phyloP scores from a whole-genome alignment of 1,140 invertebrate genomes.

The Danaus melanippus region DNA sequence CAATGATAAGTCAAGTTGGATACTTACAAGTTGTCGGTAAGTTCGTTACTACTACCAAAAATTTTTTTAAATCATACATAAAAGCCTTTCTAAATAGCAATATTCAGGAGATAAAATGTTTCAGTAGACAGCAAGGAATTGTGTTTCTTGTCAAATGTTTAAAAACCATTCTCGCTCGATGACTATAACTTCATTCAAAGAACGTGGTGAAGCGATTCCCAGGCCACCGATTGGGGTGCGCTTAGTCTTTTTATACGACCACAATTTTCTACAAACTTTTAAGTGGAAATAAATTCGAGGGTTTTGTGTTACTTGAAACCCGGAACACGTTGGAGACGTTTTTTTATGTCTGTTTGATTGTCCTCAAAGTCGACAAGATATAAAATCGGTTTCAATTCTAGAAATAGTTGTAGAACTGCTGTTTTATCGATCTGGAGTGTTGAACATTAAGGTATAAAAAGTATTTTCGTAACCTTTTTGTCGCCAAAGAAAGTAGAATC shows the following conservation, averaged over 20 bases:
- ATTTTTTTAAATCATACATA: not conserved
- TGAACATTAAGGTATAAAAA: too few relatives aligned
- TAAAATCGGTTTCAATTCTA: too few relatives aligned
- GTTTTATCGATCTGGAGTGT: too few relatives aligned
- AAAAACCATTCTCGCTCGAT: conserved; percentile 6
- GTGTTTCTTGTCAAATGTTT: too few relatives aligned
- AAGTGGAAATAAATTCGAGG: conserved; percentile 45
- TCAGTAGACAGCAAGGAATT: too few relatives aligned
- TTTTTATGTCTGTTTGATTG: conserved; percentile 40
- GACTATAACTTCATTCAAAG: conserved; percentile 10
- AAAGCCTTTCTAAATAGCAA: not conserved
- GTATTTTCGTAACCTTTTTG: too few relatives aligned
- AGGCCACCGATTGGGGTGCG: conserved; percentile 25
- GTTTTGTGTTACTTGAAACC: conserved; percentile 29
- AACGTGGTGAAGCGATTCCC: conserved; percentile 18
- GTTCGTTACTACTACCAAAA: conserved; percentile 38
- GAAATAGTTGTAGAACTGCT: too few relatives aligned
- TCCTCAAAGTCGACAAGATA: not conserved
- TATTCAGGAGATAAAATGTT: too few relatives aligned
- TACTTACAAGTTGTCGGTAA: conserved; percentile 95
- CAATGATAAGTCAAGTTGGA: conserved; percentile 95
- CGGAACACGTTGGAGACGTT: conserved; percentile 30
- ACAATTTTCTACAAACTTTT: conserved; percentile 41
- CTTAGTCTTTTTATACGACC: conserved; percentile 40
- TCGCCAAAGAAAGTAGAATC: too few relatives aligned